phyloP scores from a whole-genome alignment of 2,888 invertebrate species.

The Eupithecia insigniata region DNA sequence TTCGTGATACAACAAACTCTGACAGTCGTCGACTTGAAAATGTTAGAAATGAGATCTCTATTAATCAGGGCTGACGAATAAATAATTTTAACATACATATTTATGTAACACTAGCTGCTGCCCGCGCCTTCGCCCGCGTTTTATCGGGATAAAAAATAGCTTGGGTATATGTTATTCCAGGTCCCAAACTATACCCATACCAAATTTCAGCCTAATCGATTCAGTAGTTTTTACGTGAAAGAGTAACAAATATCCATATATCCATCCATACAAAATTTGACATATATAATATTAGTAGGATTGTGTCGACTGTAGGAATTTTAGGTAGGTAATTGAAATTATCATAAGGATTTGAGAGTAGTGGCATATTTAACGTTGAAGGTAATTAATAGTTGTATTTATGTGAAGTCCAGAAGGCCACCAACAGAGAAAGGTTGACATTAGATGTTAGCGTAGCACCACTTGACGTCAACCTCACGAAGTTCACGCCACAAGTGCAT shows the following conservation, averaged over 20 bases:
- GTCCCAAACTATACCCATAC: no score
- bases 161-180: no score
- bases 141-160: no score
- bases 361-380: neutral
- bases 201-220: no score
- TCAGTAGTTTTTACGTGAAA: no score
- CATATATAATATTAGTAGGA: no score
- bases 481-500: conserved; percentile 40
- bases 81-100: neutral
- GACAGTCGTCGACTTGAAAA: neutral
- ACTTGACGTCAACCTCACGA: conserved; percentile 47
- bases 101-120: no score
- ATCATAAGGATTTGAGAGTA: neutral
- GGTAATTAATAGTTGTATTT: neutral
- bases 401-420: conserved; percentile 49
- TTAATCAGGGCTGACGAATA: neutral
- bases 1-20: conserved; percentile 32
- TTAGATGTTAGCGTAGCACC: conserved; percentile 51
- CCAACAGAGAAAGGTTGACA: conserved; percentile 53
- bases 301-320: neutral
- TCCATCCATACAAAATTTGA: no score
- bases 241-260: no score
- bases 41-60: neutral
- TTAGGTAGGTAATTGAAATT: neutral
- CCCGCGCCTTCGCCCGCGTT: no score